phyloP scores from a whole-genome alignment of 2,113 vertebrate species.

The Trachemys scripta region DNA sequence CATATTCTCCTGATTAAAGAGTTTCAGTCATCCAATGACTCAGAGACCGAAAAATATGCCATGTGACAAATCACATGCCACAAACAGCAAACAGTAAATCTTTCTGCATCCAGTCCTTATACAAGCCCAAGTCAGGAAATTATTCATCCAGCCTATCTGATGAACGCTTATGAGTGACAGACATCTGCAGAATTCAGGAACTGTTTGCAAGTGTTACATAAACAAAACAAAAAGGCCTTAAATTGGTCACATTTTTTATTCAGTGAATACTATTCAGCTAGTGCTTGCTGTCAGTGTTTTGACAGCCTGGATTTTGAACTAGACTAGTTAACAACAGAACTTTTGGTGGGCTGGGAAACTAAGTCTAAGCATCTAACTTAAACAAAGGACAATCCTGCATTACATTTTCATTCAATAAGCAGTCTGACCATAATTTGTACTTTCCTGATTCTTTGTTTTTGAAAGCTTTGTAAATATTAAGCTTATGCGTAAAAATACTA shows the following conservation, averaged over 20 bases:
- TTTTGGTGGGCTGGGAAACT: neutral
- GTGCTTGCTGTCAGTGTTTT: neutral
- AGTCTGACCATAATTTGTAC: conserved; percentile 33
- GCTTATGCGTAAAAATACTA: conserved; percentile 16
- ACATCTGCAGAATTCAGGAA: neutral
- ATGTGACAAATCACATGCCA: neutral
- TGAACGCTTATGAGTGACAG: neutral
- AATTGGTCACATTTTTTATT: neutral
- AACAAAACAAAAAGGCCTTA: neutral
- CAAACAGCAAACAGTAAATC: neutral
- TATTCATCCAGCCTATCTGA: neutral
- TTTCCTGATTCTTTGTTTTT: conserved; percentile 45
- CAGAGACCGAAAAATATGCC: neutral
- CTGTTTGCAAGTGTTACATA: neutral
- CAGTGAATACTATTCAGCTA: neutral
- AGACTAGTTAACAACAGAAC: conserved; percentile 6
- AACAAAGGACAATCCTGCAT: conserved; percentile 37
- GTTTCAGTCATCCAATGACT: neutral
- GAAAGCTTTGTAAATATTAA: conserved; percentile 56
- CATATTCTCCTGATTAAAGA: neutral
- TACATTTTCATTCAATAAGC: conserved; percentile 33
- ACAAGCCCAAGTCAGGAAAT: neutral
- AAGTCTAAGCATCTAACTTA: conserved; percentile 24
- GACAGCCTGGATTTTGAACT: conserved; percentile 28
- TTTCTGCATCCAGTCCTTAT: neutral